Evolutionary conservation across 2,113 vertebrate genomes (phyloP).

Genomic region (Apus apus): DNA sequence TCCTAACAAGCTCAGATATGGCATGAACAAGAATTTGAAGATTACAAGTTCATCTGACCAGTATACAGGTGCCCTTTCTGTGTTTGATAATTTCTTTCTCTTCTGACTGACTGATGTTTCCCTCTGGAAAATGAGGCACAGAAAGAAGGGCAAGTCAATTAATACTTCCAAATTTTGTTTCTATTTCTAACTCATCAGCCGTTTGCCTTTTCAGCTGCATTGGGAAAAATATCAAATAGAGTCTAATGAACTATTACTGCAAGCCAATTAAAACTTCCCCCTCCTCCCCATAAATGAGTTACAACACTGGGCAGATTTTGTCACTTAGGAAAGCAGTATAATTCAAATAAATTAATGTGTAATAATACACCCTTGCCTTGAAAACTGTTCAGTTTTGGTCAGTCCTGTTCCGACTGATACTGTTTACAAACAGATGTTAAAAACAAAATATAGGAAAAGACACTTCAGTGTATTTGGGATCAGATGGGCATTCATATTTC

Average conservation of each 20-base stretch:
- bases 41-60: neutral
- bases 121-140: conserved; percentile 26
- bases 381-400: neutral
- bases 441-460: neutral
- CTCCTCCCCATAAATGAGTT: neutral
- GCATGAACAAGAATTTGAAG: neutral
- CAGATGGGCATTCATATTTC: neutral
- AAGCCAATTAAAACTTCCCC: neutral
- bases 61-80: neutral
- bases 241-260: conserved; percentile 17
- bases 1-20: neutral
- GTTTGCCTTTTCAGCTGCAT: conserved; percentile 22
- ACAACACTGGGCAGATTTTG: neutral
- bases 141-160: conserved; percentile 60
- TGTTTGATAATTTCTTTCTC: conserved; percentile 26
- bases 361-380: neutral
- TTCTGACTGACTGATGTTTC: neutral
- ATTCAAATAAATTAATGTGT: neutral
- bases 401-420: neutral
- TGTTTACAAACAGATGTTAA: neutral
- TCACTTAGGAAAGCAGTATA: neutral
- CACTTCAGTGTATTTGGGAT: neutral
- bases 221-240: neutral
- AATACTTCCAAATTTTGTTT: conserved; percentile 32
- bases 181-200: conserved; percentile 25